A percentile compares a stretch with the other conserved stretches of the same genome.
These are phyloP conservation scores for Mergus octosetaceus DNA, from an alignment of 2,797 vertebrate species.

Conservation along the genomic window DNA sequence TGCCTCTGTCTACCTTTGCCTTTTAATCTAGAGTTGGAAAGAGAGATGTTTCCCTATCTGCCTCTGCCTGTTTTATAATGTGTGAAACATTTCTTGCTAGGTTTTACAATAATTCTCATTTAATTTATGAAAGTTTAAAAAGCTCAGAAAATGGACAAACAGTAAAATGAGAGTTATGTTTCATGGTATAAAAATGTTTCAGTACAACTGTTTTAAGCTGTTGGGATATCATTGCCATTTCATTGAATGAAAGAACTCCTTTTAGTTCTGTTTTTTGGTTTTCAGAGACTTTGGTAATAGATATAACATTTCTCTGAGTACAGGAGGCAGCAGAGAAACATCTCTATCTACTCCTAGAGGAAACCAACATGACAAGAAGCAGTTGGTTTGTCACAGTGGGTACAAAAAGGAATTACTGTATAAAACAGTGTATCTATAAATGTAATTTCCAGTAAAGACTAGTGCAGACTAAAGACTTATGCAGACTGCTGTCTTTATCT, in stretches of 20 bases:
- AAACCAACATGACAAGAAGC: background rate
- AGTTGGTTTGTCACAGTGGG: background rate
- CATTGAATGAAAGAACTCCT: background rate
- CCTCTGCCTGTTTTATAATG: background rate
- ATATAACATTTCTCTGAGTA: background rate
- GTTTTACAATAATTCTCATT: background rate
- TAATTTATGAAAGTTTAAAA: conserved; percentile 5
- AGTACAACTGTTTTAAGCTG: background rate
- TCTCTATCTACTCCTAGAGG: background rate
- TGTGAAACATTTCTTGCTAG: background rate
- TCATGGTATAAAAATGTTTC: background rate
- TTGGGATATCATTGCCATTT: background rate
- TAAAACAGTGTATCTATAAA: conserved; percentile 27
- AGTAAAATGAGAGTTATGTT: background rate
- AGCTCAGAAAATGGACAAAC: background rate
- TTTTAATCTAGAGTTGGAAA: background rate
- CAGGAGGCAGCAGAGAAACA: background rate
- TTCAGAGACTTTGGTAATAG: background rate
- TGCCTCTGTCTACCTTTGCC: background rate
- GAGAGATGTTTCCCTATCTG: background rate
- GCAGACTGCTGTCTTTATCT: background rate
- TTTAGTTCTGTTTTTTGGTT: background rate
- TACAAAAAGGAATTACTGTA: background rate
- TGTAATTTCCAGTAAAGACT: conserved; percentile 21
- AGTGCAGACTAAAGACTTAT: no score